These are phyloP conservation scores for Xestia rhomboidea DNA, from an alignment of 2,888 invertebrate species.

Conservation along the genomic window DNA sequence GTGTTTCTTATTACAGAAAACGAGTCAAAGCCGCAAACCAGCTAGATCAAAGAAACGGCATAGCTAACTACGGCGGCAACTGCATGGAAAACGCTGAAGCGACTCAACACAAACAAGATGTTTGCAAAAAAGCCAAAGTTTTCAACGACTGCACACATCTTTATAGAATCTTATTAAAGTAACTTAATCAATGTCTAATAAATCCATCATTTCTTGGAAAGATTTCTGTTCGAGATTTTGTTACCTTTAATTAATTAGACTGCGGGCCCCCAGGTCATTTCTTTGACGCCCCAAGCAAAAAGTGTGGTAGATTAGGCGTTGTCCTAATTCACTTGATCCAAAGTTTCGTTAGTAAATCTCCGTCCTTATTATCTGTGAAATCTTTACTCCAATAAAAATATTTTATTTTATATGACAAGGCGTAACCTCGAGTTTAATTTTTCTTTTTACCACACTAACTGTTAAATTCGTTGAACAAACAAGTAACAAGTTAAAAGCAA, in stretches of 20 bases:
- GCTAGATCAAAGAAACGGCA: conserved; percentile 69
- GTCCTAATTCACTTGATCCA: conserved; percentile 26
- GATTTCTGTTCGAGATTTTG: conserved; percentile 36
- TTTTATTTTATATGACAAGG: conserved; percentile 32
- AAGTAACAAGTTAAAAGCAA: conserved; percentile 31
- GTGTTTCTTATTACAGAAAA: conserved; percentile 72
- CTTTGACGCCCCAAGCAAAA: conserved; percentile 43
- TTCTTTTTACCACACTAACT: neutral
- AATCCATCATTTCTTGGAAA: conserved; percentile 18
- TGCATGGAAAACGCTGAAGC: conserved; percentile 85
- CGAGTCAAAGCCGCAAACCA: conserved; percentile 80
- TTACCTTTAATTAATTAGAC: conserved; percentile 57
- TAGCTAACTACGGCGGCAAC: conserved; percentile 76
- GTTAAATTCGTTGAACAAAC: conserved; percentile 26
- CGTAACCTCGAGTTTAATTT: conserved; percentile 37
- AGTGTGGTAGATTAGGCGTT: conserved; percentile 33
- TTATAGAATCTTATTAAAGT: conserved; percentile 80
- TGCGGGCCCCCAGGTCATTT: conserved; percentile 25
- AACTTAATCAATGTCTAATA: conserved; percentile 50
- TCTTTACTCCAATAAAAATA: conserved; percentile 38
- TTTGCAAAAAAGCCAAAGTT: conserved; percentile 86
- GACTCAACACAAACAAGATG: conserved; percentile 84
- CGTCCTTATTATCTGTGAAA: conserved; percentile 12
- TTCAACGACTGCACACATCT: conserved; percentile 88
- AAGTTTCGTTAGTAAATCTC: conserved; percentile 31